Percentiles rank a stretch among this genome's conserved stretches.
Conservation (phyloP, 1,140 invertebrate species). For the Oedothorax gibbosus region DNA sequence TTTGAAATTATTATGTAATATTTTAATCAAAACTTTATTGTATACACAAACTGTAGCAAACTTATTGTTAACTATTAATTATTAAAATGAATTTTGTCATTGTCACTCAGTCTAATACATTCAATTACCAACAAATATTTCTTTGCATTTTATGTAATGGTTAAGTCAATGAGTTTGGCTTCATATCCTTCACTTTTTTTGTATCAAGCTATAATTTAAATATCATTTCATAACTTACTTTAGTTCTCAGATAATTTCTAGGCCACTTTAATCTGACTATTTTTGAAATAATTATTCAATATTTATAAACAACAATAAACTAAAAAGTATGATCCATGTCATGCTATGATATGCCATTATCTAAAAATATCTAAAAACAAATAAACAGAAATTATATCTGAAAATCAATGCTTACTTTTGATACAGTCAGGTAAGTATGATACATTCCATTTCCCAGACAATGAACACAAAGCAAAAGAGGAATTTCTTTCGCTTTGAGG, state of each 20-base stretch:
- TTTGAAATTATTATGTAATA: neutral
- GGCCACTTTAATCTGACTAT: neutral
- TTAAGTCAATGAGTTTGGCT: too few relatives aligned
- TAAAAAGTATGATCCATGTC: neutral
- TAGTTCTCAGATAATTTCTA: too few relatives aligned
- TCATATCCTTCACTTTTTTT: too few relatives aligned
- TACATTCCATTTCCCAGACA: constrained; percentile 23
- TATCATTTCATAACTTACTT: too few relatives aligned
- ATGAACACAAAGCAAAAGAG: constrained; percentile 2
- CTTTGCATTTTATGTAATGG: too few relatives aligned
- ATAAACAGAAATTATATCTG: neutral
- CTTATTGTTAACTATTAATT: neutral
- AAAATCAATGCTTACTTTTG: constrained; percentile 5
- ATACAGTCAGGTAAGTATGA: constrained; percentile 15
- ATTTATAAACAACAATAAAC: neutral
- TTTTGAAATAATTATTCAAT: neutral
- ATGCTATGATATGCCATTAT: neutral
- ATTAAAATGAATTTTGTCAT: neutral
- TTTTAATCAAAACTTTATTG: neutral
- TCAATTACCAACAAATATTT: too few relatives aligned
- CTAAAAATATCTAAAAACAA: neutral
- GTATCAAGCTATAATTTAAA: too few relatives aligned
- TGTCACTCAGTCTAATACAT: neutral
- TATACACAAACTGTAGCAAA: neutral
- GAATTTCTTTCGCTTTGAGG: neutral